These are phyloP conservation scores for Cherax destructor DNA, from an alignment of 1,140 invertebrate genomes.

Conservation along the genomic window DNA sequence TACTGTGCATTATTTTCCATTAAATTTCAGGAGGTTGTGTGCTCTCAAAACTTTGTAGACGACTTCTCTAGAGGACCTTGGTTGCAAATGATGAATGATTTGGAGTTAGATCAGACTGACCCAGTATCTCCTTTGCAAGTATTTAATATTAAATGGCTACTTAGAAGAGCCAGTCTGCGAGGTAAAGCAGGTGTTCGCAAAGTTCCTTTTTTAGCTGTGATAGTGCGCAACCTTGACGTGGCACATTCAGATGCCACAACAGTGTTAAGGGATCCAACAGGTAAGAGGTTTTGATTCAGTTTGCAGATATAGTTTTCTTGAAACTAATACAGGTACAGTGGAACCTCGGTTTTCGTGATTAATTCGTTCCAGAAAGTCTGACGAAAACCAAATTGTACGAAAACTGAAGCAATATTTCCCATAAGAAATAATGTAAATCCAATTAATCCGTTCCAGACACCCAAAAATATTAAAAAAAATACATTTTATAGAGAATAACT, in stretches of 20 bases:
- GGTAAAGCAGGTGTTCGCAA: conserved; percentile 46
- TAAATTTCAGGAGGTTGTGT: conserved; percentile 2
- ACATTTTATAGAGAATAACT: no score
- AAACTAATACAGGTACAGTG: no score
- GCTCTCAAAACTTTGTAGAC: conserved; percentile 33
- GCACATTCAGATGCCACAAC: conserved; percentile 17
- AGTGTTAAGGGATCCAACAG: conserved; percentile 48
- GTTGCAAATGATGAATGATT: conserved; percentile 50
- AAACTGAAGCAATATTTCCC: no score
- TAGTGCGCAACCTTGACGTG: conserved; percentile 45
- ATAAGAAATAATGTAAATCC: no score
- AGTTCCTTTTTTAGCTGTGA: conserved; percentile 55
- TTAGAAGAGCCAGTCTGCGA: conserved; percentile 29
- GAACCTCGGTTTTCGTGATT: no score
- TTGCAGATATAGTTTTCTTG: not conserved
- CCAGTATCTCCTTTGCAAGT: conserved; percentile 38
- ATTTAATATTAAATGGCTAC: conserved; percentile 49
- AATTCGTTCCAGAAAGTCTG: no score
- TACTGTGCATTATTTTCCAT: no score
- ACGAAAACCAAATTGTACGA: no score
- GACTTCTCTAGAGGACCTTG: conserved; percentile 50
- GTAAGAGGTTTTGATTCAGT: conserved; percentile 17
- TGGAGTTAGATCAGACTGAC: conserved; percentile 31
- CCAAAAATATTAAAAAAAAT: no score
- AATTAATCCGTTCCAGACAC: no score